Evolutionary conservation across 2,797 vertebrate genomes (phyloP).

Genomic region (Pangasius krempfi): DNA sequence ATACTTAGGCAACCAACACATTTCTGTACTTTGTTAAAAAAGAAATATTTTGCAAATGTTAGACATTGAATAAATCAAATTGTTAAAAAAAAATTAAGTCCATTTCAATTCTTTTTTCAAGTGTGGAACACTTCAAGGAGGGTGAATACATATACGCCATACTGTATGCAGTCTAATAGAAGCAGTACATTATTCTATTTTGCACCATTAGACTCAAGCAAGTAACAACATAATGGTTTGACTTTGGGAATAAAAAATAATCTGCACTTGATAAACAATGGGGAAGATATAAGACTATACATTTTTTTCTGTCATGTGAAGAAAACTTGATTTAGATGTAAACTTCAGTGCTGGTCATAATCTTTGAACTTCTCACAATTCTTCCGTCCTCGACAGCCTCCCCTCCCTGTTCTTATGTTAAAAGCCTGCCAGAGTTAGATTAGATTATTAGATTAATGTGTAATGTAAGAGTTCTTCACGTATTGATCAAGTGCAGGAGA

Average conservation of each 20-base stretch:
- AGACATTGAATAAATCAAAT: neutral
- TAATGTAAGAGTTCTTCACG: slow-evolving; percentile 70
- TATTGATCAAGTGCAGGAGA: slow-evolving; percentile 70
- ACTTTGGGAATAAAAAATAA: neutral
- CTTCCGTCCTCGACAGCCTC: slow-evolving; percentile 52
- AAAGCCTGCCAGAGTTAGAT: slow-evolving; percentile 69
- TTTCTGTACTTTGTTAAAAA: neutral
- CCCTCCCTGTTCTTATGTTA: slow-evolving; percentile 65
- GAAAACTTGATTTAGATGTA: slow-evolving; percentile 41
- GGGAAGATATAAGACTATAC: too few species aligned
- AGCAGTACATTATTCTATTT: neutral
- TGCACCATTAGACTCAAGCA: neutral
- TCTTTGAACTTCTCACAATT: slow-evolving; percentile 47
- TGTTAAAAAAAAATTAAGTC: neutral
- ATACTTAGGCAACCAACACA: neutral
- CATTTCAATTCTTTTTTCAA: neutral
- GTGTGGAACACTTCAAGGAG: neutral
- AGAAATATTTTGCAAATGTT: neutral
- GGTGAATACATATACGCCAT: neutral
- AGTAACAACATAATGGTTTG: neutral
- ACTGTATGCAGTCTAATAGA: neutral
- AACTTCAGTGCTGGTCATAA: slow-evolving; percentile 41
- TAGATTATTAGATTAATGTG: slow-evolving; percentile 74
- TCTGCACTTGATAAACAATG: neutral
- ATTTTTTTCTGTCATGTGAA: neutral